phyloP scores from a whole-genome alignment of 2,888 invertebrate genomes.

The Patella pellucida region DNA sequence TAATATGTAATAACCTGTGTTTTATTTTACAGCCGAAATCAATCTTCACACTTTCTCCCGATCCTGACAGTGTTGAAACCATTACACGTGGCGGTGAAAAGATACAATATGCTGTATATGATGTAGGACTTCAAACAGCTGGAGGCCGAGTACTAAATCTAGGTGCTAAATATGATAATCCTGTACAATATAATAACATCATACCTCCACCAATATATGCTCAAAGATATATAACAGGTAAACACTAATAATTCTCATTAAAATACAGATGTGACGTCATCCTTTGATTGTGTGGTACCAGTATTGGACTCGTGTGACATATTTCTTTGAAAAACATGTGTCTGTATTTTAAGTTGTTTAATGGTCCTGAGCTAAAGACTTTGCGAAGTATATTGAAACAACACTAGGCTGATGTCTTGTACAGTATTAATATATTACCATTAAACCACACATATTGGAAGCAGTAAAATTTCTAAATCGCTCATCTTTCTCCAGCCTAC shows the following conservation, averaged over 20 bases:
- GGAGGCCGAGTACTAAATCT: slow-evolving; percentile 76
- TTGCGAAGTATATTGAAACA: no score
- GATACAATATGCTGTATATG: slow-evolving; percentile 80
- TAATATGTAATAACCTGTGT: no score
- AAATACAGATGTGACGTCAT: no score
- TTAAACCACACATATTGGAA: no score
- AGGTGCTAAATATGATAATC: slow-evolving; percentile 77
- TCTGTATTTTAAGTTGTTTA: no score
- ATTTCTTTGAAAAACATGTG: no score
- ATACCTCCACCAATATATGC: slow-evolving; percentile 79
- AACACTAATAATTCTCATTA: no score
- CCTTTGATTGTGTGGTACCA: no score
- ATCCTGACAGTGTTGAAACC: slow-evolving; percentile 37
- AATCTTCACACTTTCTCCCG: slow-evolving; percentile 45
- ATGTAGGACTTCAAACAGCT: slow-evolving; percentile 72
- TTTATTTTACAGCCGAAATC: slow-evolving; percentile 6
- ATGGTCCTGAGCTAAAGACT: no score
- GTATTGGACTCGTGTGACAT: no score
- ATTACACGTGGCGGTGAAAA: slow-evolving; percentile 79
- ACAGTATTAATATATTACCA: no score
- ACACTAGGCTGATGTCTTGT: no score
- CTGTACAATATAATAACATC: slow-evolving; percentile 47
- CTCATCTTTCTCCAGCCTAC: not conserved
- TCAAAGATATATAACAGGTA: slow-evolving; percentile 75
- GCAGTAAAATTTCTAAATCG: not conserved